Evolutionary conservation across 2,888 invertebrate species (phyloP).

Genomic region (Hoplodrina ambigua): DNA sequence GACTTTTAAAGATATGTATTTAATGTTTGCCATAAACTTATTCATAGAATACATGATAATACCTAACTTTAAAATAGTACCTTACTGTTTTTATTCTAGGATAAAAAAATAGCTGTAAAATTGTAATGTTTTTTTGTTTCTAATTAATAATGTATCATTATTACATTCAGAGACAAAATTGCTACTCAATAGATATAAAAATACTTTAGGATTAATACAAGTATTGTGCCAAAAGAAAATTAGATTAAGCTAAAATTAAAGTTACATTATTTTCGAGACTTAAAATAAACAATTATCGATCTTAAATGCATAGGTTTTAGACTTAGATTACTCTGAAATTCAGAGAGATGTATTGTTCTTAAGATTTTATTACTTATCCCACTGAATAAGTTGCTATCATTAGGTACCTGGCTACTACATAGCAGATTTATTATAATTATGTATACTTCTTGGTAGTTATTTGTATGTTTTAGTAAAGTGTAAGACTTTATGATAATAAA

Average conservation of each 20-base stretch:
- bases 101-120: background rate
- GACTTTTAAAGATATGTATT: background rate
- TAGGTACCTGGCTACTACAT: constrained; percentile 39
- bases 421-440: constrained; percentile 28
- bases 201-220: background rate
- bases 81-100: background rate
- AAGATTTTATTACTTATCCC: constrained; percentile 9
- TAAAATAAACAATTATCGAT: background rate
- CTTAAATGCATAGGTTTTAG: background rate
- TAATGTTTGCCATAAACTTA: no score
- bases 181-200: background rate
- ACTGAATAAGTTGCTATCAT: constrained; percentile 27
- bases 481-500: constrained; percentile 46
- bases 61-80: constrained; percentile 9
- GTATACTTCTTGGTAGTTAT: constrained; percentile 29
- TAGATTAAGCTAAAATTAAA: constrained; percentile 2
- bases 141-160: constrained; percentile 50
- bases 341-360: background rate
- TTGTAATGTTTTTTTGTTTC: constrained; percentile 14
- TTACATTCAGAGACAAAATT: constrained; percentile 39
- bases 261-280: background rate
- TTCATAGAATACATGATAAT: no score
- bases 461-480: constrained; percentile 28
- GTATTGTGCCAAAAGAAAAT: constrained; percentile 43
- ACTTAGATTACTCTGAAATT: constrained; percentile 12